A percentile compares a stretch with the other conserved stretches of the same genome.
These are phyloP conservation scores for Hemaris fuciformis DNA, from an alignment of 2,888 invertebrate species.

Conservation along the genomic window DNA sequence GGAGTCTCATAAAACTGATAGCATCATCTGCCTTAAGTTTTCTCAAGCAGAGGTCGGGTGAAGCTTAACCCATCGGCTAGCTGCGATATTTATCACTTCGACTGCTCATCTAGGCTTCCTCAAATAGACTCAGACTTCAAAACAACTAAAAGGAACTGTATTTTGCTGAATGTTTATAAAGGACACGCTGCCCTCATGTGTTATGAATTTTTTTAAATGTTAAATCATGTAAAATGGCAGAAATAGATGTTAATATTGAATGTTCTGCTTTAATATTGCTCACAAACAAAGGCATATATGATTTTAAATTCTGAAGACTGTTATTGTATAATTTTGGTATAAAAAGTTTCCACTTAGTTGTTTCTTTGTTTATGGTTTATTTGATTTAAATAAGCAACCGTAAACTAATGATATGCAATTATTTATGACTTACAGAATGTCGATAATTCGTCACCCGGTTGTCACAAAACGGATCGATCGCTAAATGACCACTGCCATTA, in stretches of 20 bases:
- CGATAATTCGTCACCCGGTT: too few relatives aligned
- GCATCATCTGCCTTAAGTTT: background rate
- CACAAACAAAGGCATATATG: background rate
- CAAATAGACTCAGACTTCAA: background rate
- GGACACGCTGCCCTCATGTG: background rate
- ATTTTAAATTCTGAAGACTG: background rate
- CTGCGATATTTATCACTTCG: background rate
- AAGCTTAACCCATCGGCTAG: background rate
- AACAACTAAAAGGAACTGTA: background rate
- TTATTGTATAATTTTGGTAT: background rate
- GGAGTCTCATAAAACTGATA: background rate
- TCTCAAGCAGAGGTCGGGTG: background rate
- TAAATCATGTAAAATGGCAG: background rate
- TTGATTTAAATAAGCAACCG: background rate
- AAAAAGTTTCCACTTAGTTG: background rate
- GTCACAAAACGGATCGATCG: too few relatives aligned
- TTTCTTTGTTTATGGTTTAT: background rate
- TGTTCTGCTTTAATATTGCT: conserved; percentile 3
- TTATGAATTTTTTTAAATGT: background rate
- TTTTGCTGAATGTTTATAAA: background rate
- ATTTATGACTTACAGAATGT: background rate
- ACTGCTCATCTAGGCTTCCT: background rate
- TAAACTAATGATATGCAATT: background rate
- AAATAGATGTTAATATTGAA: conserved; percentile 25
- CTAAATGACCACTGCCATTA: too few relatives aligned